Conservation (phyloP, 2,797 vertebrate species). For the Craterocephalus amniculus region DNA sequence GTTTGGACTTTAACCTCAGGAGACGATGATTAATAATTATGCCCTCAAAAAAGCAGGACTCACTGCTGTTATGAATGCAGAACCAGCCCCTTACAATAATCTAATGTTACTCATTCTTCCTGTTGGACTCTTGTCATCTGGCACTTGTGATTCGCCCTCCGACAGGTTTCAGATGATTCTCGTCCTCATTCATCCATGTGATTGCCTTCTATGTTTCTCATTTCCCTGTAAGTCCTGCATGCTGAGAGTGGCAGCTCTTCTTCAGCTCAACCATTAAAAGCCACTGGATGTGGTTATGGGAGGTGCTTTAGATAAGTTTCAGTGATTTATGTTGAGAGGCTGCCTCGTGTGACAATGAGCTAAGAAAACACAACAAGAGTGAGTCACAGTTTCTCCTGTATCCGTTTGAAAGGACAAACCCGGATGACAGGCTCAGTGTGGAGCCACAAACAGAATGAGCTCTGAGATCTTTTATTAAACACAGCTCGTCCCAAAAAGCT, state of each 20-base stretch:
- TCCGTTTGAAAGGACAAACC: slow-evolving; percentile 12
- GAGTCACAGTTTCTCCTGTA: not conserved
- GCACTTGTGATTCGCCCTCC: not conserved
- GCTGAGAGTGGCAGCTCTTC: slow-evolving; percentile 3
- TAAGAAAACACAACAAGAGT: slow-evolving; percentile 1
- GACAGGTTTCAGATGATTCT: slow-evolving; percentile 4
- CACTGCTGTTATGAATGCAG: not conserved
- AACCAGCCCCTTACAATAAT: not conserved
- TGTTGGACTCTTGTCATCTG: not conserved
- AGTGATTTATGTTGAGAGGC: slow-evolving; percentile 31
- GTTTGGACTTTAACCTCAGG: not conserved
- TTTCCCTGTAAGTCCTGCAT: slow-evolving; percentile 10
- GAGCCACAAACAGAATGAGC: not conserved
- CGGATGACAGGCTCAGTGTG: not conserved
- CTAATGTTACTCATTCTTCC: not conserved
- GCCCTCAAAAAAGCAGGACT: not conserved
- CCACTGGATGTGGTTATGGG: not conserved
- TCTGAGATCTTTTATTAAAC: not conserved
- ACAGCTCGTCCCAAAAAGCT: not conserved
- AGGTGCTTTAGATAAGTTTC: slow-evolving; percentile 2
- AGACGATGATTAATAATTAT: not conserved
- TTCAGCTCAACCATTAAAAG: not conserved
- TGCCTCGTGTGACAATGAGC: not conserved
- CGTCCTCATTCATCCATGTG: slow-evolving; percentile 20
- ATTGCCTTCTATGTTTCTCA: slow-evolving; percentile 25